Evolutionary conservation across 2,888 invertebrate species (phyloP), one percentile per base, ranked within the genome.

Genomic region (Xanthia icteritia): DNA sequence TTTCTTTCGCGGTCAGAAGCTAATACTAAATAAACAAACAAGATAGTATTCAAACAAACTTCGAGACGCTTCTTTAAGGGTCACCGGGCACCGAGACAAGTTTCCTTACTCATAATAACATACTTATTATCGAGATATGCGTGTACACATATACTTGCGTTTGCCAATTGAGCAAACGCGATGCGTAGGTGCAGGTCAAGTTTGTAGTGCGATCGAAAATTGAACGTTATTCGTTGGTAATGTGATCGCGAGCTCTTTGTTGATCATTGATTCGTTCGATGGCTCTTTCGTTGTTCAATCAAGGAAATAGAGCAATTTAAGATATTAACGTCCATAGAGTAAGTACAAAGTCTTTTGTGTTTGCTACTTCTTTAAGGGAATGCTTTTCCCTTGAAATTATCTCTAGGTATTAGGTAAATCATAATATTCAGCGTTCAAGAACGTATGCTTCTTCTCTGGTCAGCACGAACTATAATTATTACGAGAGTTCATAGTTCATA

Each of bases 181-280:
- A 48, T 66, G 83, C 68, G 83, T 83, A 66, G 68, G 83, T 54
- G 58, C 83, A 51, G 83, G 72, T 86, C 79, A 83, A 74, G 86
- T 65, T 69, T 61, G 68, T 72, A 61, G 83, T 58, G 56, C 51
- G 68, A 77, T 77, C n/a, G 67, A 61, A 77, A 72, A 83, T 74
- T 77, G 27, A 71, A 73, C 60, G 73, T 51, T 68, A 61, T 60
- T 56, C 17, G 60, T 61, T 56, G 48, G 54, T 84, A 73, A 56
- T 51, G 70, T 56, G 64, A 70, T 82, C 67, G 64, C 64, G 60
- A 70, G 45, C 48, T 48, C 64, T 65, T 42, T 70, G 73, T n/a
- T 63, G n/a, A 17, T 48, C n/a, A 70, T 82, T 73, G 66, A 60
- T 58, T 51, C 11, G 66, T 58, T 31, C n/a, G 31, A 66, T 56